A percentile compares a stretch with the other conserved stretches of the same genome.
Conservation (phyloP, 2,113 vertebrate species). For the Aramus guarauna region DNA sequence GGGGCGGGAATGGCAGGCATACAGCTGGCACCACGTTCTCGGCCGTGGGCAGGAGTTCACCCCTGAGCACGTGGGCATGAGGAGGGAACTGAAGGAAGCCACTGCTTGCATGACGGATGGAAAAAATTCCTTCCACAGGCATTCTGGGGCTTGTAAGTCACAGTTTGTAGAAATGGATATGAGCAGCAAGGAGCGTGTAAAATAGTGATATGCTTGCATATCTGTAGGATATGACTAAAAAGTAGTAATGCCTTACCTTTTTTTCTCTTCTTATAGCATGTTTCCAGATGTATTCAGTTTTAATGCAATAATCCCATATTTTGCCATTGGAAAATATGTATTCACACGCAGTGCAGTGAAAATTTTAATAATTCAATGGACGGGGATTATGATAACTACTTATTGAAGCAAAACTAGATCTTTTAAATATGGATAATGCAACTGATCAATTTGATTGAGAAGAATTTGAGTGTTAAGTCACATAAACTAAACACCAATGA, state of each 20-base stretch:
- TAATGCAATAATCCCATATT: neutral
- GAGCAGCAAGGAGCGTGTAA: neutral
- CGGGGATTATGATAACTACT: neutral
- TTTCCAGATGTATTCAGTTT: neutral
- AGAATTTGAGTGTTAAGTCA: neutral
- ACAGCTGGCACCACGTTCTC: neutral
- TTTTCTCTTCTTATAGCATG: accelerated
- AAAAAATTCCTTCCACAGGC: neutral
- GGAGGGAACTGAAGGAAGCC: neutral
- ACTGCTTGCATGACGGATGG: neutral
- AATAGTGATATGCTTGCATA: neutral
- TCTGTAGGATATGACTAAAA: neutral
- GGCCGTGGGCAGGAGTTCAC: neutral
- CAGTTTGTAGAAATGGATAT: neutral
- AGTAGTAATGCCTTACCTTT: neutral
- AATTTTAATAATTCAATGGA: neutral
- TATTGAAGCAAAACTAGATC: neutral
- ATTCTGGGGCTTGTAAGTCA: neutral
- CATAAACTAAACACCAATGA: neutral
- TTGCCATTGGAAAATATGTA: neutral
- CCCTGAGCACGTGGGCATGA: neutral
- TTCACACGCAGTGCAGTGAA: neutral
- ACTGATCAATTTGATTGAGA: neutral
- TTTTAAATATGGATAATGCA: neutral
- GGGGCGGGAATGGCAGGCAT: neutral